Conservation (phyloP, 1,140 invertebrate species). For the Arion vulgaris region DNA sequence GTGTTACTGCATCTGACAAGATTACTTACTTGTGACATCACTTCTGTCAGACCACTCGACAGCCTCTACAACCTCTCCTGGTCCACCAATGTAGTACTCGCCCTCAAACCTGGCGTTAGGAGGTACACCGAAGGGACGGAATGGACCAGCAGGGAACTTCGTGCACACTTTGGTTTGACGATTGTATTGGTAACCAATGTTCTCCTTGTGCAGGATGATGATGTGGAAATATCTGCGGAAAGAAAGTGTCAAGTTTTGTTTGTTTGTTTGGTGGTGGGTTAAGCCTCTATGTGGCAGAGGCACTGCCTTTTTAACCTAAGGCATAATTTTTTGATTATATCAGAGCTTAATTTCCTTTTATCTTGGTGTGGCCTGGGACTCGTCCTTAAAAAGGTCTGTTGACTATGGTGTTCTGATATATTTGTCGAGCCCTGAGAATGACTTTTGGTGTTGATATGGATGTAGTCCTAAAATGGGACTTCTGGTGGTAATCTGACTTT, state of each 20-base stretch:
- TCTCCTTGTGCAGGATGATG: constrained; percentile 46
- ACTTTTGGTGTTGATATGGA: too few species aligned
- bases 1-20: not conserved
- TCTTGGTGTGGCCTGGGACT: too few species aligned
- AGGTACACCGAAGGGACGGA: constrained; percentile 51
- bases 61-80: constrained; percentile 48
- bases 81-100: constrained; percentile 55
- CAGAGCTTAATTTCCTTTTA: too few species aligned
- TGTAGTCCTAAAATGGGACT: too few species aligned
- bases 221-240: constrained; percentile 19
- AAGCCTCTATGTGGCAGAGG: too few species aligned
- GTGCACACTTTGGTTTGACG: constrained; percentile 45
- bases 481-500: too few species aligned
- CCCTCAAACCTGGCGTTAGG: constrained; percentile 53
- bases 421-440: too few species aligned
- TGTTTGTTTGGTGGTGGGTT: too few species aligned
- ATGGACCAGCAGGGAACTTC: constrained; percentile 41
- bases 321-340: too few species aligned
- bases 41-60: constrained; percentile 56
- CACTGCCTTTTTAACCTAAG: too few species aligned
- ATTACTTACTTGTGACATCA: constrained; percentile 33
- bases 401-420: too few species aligned
- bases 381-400: too few species aligned
- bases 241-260: not conserved
- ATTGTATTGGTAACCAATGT: constrained; percentile 46